Conservation (phyloP, 2,888 invertebrate genomes). For the Nyleta sp. region DNA sequence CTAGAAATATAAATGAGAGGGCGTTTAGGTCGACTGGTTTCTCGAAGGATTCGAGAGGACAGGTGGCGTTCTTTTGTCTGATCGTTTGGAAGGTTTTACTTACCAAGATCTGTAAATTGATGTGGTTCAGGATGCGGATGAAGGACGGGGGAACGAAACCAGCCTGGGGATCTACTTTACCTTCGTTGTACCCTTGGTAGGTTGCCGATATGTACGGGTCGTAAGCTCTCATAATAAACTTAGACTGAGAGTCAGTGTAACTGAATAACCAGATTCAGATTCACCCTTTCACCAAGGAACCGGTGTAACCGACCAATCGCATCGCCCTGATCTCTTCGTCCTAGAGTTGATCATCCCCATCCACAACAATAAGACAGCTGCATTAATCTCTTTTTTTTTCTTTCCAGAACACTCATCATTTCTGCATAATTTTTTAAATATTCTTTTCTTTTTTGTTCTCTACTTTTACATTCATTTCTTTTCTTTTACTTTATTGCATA, state of each 20-base stretch:
- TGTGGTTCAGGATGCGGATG: background rate
- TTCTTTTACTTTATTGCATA: slow-evolving; percentile 8
- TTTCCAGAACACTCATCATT: slow-evolving; percentile 59
- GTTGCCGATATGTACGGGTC: slow-evolving; percentile 81
- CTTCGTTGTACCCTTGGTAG: slow-evolving; percentile 82
- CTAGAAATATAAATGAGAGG: slow-evolving; percentile 81
- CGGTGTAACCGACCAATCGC: slow-evolving; percentile 80
- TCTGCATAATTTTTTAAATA: slow-evolving; percentile 40
- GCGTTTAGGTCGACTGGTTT: slow-evolving; percentile 79
- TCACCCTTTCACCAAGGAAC: slow-evolving; percentile 81
- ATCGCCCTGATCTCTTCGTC: slow-evolving; percentile 80
- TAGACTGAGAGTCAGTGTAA: slow-evolving; percentile 81
- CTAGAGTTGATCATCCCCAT: slow-evolving; percentile 82
- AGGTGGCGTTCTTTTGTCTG: background rate
- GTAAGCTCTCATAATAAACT: slow-evolving; percentile 81
- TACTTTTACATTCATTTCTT: slow-evolving; percentile 9
- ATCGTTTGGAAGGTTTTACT: slow-evolving; percentile 38
- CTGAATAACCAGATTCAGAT: slow-evolving; percentile 82
- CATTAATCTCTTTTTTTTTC: slow-evolving; percentile 78
- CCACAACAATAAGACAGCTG: slow-evolving; percentile 82
- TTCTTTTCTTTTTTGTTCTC: slow-evolving; percentile 19
- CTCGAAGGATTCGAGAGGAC: slow-evolving; percentile 53
- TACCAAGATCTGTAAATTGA: slow-evolving; percentile 53
- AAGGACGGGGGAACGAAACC: slow-evolving; percentile 76
- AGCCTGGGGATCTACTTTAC: slow-evolving; percentile 83